A percentile compares a stretch with the other conserved stretches of the same genome.
Conservation (phyloP, 2,797 vertebrate species). For the Sebastes cheni region DNA sequence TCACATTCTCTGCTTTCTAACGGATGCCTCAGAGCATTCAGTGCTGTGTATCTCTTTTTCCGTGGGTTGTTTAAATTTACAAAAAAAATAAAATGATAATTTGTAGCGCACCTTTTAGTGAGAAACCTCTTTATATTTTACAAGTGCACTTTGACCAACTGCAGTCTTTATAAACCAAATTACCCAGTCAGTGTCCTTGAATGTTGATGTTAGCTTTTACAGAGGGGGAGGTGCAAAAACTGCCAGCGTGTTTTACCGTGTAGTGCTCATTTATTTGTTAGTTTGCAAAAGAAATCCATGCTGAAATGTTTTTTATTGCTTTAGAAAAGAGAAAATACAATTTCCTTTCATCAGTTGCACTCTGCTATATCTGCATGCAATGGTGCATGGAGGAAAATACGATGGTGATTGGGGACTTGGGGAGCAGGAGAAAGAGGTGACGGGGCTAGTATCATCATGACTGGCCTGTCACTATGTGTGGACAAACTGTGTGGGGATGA, state of each 20-base stretch:
- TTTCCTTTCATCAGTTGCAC: slow-evolving; percentile 18
- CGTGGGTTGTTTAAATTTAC: slow-evolving; percentile 1
- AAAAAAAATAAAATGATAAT: slow-evolving; percentile 2
- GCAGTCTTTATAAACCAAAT: slow-evolving; percentile 50
- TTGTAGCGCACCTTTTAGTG: slow-evolving; percentile 25
- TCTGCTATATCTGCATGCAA: slow-evolving; percentile 2
- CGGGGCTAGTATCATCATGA: slow-evolving; percentile 28
- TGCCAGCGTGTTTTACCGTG: background rate
- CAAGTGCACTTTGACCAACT: slow-evolving; percentile 46
- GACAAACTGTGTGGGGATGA: slow-evolving; percentile 70
- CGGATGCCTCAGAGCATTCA: background rate
- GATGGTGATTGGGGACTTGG: background rate
- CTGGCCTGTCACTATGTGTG: slow-evolving; percentile 59
- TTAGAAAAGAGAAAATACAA: slow-evolving; percentile 18
- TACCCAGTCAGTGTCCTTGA: slow-evolving; percentile 48
- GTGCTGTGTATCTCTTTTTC: background rate
- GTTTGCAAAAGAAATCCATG: background rate
- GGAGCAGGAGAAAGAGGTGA: slow-evolving; percentile 15
- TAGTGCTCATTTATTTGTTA: background rate
- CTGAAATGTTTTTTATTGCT: slow-evolving; percentile 12
- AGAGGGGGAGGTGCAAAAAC: slow-evolving; percentile 15
- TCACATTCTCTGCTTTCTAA: slow-evolving; percentile 22
- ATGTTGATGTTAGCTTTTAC: slow-evolving; percentile 25
- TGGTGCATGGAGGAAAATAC: slow-evolving; percentile 13
- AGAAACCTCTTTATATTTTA: slow-evolving; percentile 32